Conservation (phyloP, 2,888 invertebrate species). For the Orthonychiurus folsomi region DNA sequence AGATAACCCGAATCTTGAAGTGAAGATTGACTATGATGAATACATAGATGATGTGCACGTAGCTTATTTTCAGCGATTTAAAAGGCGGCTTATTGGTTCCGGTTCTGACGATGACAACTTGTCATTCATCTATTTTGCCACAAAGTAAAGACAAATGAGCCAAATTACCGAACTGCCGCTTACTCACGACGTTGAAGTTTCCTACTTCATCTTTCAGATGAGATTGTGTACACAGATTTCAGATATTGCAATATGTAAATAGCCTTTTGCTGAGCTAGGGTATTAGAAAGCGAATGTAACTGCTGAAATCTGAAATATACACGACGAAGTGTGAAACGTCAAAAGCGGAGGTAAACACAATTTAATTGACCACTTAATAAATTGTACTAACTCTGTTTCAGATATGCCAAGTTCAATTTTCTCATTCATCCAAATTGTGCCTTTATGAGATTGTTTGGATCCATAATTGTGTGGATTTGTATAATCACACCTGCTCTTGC, state of each 20-base stretch:
- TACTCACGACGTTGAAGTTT: too few relatives aligned
- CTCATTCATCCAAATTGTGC: slow-evolving; percentile 33
- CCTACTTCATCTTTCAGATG: too few relatives aligned
- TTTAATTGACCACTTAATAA: too few relatives aligned
- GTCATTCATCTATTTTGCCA: slow-evolving; percentile 31
- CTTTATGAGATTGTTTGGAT: slow-evolving; percentile 15
- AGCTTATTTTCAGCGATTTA: background rate
- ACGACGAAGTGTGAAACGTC: too few relatives aligned
- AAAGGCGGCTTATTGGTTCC: slow-evolving; percentile 13
- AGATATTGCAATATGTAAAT: too few relatives aligned
- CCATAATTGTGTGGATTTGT: slow-evolving; percentile 11
- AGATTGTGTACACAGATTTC: too few relatives aligned
- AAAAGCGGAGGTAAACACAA: too few relatives aligned
- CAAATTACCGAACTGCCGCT: too few relatives aligned
- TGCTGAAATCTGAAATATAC: too few relatives aligned
- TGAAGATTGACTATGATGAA: too few relatives aligned
- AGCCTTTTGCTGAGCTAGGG: too few relatives aligned
- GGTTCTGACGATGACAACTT: slow-evolving; percentile 29
- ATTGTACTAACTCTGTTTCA: background rate
- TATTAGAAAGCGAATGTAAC: too few relatives aligned
- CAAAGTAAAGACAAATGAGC: slow-evolving; percentile 10
- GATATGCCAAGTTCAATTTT: slow-evolving; percentile 2
- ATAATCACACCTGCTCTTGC: slow-evolving; percentile 28
- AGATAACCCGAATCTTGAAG: background rate
- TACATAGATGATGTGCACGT: background rate